phyloP scores from a whole-genome alignment of 2,888 invertebrate genomes.

The Buathra laborator region DNA sequence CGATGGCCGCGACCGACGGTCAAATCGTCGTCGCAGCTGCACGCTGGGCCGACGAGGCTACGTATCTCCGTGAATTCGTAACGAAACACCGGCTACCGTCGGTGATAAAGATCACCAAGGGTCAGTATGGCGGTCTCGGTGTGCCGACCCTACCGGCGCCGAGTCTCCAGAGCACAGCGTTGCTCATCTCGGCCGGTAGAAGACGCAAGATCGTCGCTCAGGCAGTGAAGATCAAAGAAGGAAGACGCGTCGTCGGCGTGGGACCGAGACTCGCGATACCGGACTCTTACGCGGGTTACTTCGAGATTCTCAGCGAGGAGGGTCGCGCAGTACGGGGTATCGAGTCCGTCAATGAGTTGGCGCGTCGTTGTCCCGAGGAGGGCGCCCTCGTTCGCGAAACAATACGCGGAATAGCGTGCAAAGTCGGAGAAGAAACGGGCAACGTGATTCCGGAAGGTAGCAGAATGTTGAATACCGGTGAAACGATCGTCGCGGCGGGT shows the following conservation, averaged over 20 bases:
- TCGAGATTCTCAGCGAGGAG: conserved; percentile 97
- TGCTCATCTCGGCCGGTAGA: conserved; percentile 94
- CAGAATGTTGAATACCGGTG: conserved; percentile 92
- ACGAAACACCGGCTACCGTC: conserved; percentile 92
- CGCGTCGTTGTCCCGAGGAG: conserved; percentile 90
- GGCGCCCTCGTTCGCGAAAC: conserved; percentile 93
- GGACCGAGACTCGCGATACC: conserved; percentile 95
- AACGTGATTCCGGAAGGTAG: conserved; percentile 89
- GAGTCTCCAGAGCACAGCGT: conserved; percentile 93
- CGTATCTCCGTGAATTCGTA: conserved; percentile 91
- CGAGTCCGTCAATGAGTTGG: conserved; percentile 94
- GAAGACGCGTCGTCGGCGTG: conserved; percentile 92
- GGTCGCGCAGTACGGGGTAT: conserved; percentile 96
- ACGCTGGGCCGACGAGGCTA: conserved; percentile 90
- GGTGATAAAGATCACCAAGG: conserved; percentile 96
- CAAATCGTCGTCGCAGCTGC: conserved; percentile 95
- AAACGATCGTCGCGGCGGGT: conserved; percentile 92
- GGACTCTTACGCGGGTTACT: conserved; percentile 95
- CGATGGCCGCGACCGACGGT: conserved; percentile 96
- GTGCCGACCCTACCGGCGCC: conserved; percentile 95
- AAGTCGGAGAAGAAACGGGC: conserved; percentile 85
- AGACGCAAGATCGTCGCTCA: conserved; percentile 95
- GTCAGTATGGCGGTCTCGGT: conserved; percentile 96
- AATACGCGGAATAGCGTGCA: conserved; percentile 88
- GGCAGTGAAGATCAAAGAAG: conserved; percentile 96